Base-by-base conservation (phyloP, 2,888 invertebrate genomes). In the Diarsia rubi region DNA sequence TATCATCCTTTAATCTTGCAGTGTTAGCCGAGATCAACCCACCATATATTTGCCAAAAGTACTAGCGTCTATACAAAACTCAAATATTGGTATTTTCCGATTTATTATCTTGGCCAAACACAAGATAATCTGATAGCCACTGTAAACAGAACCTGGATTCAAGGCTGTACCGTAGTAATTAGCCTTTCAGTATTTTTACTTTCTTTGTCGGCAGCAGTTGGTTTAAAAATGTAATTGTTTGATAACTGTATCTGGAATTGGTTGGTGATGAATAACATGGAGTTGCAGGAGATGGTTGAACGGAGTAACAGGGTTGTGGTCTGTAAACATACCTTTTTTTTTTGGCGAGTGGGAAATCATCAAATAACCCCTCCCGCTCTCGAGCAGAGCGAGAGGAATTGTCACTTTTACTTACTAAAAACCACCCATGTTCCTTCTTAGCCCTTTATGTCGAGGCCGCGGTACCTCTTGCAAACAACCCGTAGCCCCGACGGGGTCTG, bases 71-170 rank as follows among this genome's bases (percentile, higher is more conserved):
- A 21, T 74, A 31, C 49, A 42, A 47, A 68, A 72, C 16, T 57
- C 88, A 88, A 92, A 92, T 90, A 92, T 78, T 69, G 74, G 47
- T 78, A 77, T 88, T 89, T 88, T 86, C 85, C 87, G 81, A 89
- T 88, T 86, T 76, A 88, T 91, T 90, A 92, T 93, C 93, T 91
- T 87, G 69, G 74, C 68, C 85, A 91, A 91, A 92, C 91, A 92
- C 45, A 79, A 86, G 92, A 92, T 92, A 87, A 93, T 91, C 91
- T 82, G 88, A 89, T 91, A 91, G 72, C 88, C 79, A 68, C 45
- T 24, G 70, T 88, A 92, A 91, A 94, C 93, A 93, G 24, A 81
- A 76, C 44, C 77, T 69, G 81, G 70, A 83, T 83, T 82, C 92
- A 92, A 92, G 92, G 92, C 73, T 90, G 72, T 80, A 27, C 73